phyloP scores from a whole-genome alignment of 2,888 invertebrate genomes.

The Rhagonycha lutea region DNA sequence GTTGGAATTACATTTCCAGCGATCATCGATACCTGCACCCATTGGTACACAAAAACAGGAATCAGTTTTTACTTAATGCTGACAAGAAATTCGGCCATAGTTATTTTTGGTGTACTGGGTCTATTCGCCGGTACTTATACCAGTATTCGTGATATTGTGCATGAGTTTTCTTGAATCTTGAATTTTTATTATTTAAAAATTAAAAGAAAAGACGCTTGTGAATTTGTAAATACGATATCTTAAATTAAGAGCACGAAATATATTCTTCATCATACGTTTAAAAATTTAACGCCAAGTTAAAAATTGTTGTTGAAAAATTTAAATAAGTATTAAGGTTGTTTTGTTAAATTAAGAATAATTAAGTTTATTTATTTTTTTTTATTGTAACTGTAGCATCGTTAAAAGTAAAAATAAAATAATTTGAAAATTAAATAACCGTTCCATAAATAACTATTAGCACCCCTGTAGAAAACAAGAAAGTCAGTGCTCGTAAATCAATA shows the following conservation, averaged over 20 bases:
- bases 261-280: neutral
- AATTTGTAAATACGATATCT: neutral
- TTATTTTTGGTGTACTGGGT: constrained; percentile 65
- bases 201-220: neutral
- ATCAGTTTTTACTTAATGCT: constrained; percentile 54
- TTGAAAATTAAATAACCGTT: neutral
- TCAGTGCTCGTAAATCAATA: neutral
- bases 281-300: neutral
- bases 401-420: neutral
- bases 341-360: neutral
- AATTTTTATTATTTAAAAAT: neutral
- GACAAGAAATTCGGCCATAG: constrained; percentile 60
- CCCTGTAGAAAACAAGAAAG: neutral
- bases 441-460: neutral
- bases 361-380: neutral
- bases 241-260: neutral
- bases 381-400: neutral
- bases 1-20: constrained; percentile 90
- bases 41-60: constrained; percentile 70
- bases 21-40: constrained; percentile 80
- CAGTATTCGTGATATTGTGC: constrained; percentile 63
- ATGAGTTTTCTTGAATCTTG: constrained; percentile 44
- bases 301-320: neutral
- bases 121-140: constrained; percentile 70
- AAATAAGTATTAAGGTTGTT: neutral